Evolutionary conservation across 2,797 vertebrate species (phyloP).

Genomic region (Arvicola amphibius): DNA sequence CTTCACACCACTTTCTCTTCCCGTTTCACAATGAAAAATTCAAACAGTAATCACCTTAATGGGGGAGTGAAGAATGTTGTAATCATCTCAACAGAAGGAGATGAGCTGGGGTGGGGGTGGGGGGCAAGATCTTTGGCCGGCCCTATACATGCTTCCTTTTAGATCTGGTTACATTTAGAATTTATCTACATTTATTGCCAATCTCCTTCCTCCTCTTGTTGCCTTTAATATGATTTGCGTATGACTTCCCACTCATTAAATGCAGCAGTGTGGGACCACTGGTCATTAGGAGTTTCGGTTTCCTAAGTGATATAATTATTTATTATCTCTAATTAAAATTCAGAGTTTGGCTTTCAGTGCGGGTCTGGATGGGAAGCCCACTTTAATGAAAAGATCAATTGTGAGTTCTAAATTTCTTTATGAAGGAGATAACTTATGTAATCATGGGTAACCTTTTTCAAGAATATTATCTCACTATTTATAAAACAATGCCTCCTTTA

Average conservation of each 20-base stretch:
- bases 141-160: background rate
- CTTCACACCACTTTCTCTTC: background rate
- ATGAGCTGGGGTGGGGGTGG: background rate
- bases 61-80: background rate
- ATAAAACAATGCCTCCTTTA: constrained; percentile 91
- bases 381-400: constrained; percentile 91
- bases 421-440: constrained; percentile 90
- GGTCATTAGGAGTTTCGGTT: constrained; percentile 84
- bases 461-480: constrained; percentile 91
- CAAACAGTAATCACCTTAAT: background rate
- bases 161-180: constrained; percentile 1
- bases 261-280: constrained; percentile 60
- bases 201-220: constrained; percentile 24
- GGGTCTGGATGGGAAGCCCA: constrained; percentile 85
- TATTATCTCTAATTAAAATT: constrained; percentile 90
- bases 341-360: constrained; percentile 87
- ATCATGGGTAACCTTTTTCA: constrained; percentile 90
- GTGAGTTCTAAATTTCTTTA: constrained; percentile 89
- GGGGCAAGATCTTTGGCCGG: background rate
- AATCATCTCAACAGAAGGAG: background rate
- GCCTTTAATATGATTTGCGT: constrained; percentile 66
- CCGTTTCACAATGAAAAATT: background rate
- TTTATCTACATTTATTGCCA: background rate
- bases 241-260: constrained; percentile 53
- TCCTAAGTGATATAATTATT: constrained; percentile 87